Evolutionary conservation across 2,888 invertebrate genomes (phyloP).

Genomic region (Argyra leucocephala): DNA sequence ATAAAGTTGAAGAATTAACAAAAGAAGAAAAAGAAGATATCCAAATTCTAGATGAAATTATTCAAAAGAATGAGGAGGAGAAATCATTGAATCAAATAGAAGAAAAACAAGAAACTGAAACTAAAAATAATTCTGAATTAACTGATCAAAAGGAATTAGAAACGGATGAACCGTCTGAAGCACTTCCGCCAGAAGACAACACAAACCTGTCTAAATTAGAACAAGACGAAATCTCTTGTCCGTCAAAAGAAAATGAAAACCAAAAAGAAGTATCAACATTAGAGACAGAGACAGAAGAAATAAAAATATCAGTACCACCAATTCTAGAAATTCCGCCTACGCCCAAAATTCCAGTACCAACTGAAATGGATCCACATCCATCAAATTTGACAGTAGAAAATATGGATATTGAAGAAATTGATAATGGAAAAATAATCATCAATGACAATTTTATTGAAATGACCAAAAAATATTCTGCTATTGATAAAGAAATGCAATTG

Average conservation of each 20-base stretch:
- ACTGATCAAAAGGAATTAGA: neutral
- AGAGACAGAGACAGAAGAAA: neutral
- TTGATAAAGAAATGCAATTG: neutral
- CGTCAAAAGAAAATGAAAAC: constrained; percentile 23
- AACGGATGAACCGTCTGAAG: constrained; percentile 24
- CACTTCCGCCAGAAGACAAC: constrained; percentile 14
- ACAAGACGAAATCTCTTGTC: constrained; percentile 28
- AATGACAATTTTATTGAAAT: constrained; percentile 19
- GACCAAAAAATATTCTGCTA: neutral
- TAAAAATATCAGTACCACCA: neutral
- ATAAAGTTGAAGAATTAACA: neutral
- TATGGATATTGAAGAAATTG: neutral
- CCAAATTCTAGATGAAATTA: constrained; percentile 17
- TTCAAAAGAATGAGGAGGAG: constrained; percentile 25
- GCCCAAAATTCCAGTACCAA: neutral
- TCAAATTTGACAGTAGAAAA: neutral
- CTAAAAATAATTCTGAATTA: neutral
- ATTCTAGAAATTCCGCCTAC: neutral
- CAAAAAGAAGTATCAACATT: constrained; percentile 35
- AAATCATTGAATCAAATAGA: constrained; percentile 7
- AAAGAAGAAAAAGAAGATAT: constrained; percentile 16
- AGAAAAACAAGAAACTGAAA: neutral
- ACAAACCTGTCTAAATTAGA: constrained; percentile 29
- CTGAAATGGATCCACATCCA: neutral
- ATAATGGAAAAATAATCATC: neutral